Conservation (phyloP, 2,113 vertebrate species). For the Cheirogaleus medius region DNA sequence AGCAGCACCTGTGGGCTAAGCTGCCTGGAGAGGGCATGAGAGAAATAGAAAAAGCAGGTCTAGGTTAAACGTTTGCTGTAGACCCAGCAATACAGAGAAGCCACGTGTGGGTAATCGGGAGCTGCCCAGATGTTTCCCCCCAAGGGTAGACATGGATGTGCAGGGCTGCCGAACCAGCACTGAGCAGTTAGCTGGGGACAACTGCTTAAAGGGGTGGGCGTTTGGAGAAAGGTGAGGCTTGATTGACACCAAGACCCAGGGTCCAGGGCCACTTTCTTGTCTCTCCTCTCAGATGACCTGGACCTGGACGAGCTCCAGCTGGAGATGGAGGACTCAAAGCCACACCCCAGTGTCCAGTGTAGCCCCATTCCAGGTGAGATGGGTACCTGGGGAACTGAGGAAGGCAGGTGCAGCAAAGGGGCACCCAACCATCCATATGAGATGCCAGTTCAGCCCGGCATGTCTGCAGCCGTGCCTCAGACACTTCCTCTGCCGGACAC, state of each 20-base stretch:
- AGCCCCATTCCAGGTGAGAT: conserved; percentile 92
- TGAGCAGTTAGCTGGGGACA: not conserved
- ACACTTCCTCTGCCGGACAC: not conserved
- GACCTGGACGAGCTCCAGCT: conserved; percentile 93
- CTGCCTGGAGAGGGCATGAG: rapidly evolving
- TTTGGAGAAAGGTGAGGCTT: not conserved
- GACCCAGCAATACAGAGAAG: not conserved
- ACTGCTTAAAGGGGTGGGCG: not conserved
- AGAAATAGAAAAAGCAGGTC: not conserved
- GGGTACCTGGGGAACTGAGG: too few species aligned
- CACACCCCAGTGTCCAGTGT: conserved; percentile 92
- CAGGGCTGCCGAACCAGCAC: not conserved
- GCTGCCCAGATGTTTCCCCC: not conserved
- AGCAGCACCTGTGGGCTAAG: not conserved
- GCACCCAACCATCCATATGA: not conserved
- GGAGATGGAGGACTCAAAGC: conserved; percentile 91
- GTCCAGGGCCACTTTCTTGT: not conserved
- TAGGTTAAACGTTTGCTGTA: not conserved
- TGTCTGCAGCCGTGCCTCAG: not conserved
- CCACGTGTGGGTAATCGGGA: not conserved
- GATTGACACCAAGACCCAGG: not conserved
- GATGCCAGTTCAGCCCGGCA: not conserved
- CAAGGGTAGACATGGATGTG: not conserved
- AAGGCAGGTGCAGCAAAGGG: too few species aligned
- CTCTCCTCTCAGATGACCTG: conserved; percentile 89